Evolutionary conservation across 2,797 vertebrate genomes (phyloP).

Genomic region (Adelosebastes latens): DNA sequence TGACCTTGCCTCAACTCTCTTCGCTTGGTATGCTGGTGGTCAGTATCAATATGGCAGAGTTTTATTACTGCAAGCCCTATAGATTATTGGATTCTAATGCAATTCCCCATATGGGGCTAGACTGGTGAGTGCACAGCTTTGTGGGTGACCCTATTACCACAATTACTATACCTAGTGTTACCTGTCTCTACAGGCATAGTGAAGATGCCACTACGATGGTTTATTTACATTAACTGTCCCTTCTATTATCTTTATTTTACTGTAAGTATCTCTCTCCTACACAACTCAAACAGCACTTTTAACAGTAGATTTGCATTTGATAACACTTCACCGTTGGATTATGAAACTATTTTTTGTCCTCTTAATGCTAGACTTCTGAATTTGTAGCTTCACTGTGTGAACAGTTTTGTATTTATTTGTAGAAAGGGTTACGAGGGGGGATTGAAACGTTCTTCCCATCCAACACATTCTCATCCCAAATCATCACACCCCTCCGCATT

Average conservation of each 20-base stretch:
- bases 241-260: neutral
- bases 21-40: slow-evolving; percentile 53
- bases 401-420: neutral
- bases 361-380: neutral
- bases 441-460: neutral
- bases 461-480: no score
- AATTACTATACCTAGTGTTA: slow-evolving; percentile 42
- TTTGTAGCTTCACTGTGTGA: neutral
- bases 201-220: slow-evolving; percentile 1
- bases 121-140: slow-evolving; percentile 26
- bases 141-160: slow-evolving; percentile 43
- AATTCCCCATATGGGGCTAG: slow-evolving; percentile 25
- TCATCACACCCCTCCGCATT: no score
- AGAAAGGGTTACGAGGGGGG: neutral
- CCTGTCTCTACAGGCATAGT: slow-evolving; percentile 18
- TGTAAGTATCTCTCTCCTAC: neutral
- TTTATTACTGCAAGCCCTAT: slow-evolving; percentile 44
- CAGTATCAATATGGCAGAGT: slow-evolving; percentile 40
- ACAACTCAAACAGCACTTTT: neutral
- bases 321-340: neutral
- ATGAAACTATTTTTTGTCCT: neutral
- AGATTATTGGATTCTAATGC: slow-evolving; percentile 56
- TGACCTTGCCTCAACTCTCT: slow-evolving; percentile 52
- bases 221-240: slow-evolving; percentile 13
- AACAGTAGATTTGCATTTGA: neutral